Conservation (phyloP, 1,140 invertebrate genomes). For the Hylaeus volcanicus region DNA sequence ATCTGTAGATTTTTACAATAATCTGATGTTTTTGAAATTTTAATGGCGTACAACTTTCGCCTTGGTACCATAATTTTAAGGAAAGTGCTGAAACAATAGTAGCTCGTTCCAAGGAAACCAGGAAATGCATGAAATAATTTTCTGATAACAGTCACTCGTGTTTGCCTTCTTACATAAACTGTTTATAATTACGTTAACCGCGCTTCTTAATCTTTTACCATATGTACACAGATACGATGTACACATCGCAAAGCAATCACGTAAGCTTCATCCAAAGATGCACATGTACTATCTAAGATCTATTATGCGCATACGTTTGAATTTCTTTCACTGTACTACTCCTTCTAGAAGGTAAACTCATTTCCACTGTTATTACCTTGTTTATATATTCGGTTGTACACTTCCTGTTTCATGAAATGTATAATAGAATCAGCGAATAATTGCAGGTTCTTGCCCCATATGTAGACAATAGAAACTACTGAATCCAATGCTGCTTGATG, state of each 20-base stretch:
- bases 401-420: neutral
- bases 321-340: conserved; percentile 32
- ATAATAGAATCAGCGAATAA: neutral
- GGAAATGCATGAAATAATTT: neutral
- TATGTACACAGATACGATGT: neutral
- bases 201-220: neutral
- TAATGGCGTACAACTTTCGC: too few relatives aligned
- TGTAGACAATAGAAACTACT: neutral
- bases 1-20: too few relatives aligned
- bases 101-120: neutral
- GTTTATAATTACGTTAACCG: neutral
- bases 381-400: conserved; percentile 13
- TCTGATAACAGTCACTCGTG: neutral
- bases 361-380: conserved; percentile 25
- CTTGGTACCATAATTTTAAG: too few relatives aligned
- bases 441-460: neutral
- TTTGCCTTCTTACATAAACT: neutral
- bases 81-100: neutral
- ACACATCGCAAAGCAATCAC: neutral
- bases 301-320: conserved; percentile 60
- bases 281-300: conserved; percentile 48
- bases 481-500: too few relatives aligned
- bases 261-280: conserved; percentile 19
- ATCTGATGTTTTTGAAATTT: too few relatives aligned
- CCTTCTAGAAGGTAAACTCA: conserved; percentile 14